Evolutionary conservation across 2,888 invertebrate genomes (phyloP), one percentile per base, ranked within the genome.

Genomic region (Parnassius orleans): DNA sequence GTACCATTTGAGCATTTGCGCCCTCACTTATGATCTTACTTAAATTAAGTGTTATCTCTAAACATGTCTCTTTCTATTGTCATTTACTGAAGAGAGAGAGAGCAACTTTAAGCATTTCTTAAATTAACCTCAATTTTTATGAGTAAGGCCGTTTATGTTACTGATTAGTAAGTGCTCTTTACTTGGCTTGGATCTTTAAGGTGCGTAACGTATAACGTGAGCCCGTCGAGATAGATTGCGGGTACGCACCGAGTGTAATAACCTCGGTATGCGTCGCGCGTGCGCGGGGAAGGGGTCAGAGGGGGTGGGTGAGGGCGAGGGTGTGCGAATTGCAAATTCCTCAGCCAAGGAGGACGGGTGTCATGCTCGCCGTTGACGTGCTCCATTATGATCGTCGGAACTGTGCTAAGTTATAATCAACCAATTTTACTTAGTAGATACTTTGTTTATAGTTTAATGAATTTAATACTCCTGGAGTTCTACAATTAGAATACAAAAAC

Each of bases 241-340:
- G 69, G 73, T 74, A 68, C 65, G 61, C 80, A 70, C 72, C 74
- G 72, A 77, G 88, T 79, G 84, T 84, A 87, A 83, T 86, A 86
- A 87, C 87, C 88, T 81, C 83, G 67, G 73, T 72, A 70, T 73
- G 75, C 76, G 69, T 68, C 69, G 69, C 72, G 76, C 76, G 76
- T 74, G 74, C 73, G 76, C 72, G 73, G 60, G 67, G 67, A 63
- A 62, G 54, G 63, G 60, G 68, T 61, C 54, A 56, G 57, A 48
- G 59, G 63, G 53, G 65, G 61, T 15, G 19, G 51, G 58, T 24
- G 61, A 10, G 54, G 55, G 65, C 57, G 63, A 63, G 54, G 63
- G 68, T 68, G 67, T 62, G 62, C 65, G 60, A 67, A 71, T 72
- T 74, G 76, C 76, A 72, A 81, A 84, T 83, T 82, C 81, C 79